phyloP scores from a whole-genome alignment of 2,113 vertebrate species.

The Stegostoma tigrinum region DNA sequence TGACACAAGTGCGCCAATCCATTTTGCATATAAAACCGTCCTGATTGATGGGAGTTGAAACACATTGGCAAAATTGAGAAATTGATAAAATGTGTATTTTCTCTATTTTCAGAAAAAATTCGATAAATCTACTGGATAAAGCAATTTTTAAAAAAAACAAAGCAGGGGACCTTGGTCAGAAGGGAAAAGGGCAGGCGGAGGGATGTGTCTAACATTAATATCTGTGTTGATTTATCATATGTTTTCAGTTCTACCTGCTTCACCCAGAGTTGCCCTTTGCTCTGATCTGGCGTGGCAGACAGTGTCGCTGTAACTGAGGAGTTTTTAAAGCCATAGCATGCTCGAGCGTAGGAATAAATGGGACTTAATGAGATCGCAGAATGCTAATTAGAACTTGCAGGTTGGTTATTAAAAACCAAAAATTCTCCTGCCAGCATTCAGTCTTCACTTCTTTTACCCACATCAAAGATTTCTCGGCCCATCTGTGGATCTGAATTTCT shows the following conservation, averaged over 20 bases:
- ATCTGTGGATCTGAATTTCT: not conserved
- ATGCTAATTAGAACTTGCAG: not conserved
- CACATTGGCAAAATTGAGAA: too few relatives aligned
- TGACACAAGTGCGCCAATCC: too few relatives aligned
- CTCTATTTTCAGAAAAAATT: too few relatives aligned
- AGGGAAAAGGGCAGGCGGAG: not conserved
- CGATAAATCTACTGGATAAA: not conserved
- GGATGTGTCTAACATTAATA: not conserved
- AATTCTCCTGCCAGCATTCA: not conserved
- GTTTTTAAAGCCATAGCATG: not conserved
- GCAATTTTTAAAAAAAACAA: not conserved
- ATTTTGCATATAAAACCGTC: too few relatives aligned
- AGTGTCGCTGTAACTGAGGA: not conserved
- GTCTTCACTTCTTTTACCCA: not conserved
- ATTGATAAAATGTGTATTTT: too few relatives aligned
- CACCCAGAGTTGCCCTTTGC: not conserved
- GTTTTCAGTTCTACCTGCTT: not conserved
- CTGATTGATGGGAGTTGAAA: too few relatives aligned
- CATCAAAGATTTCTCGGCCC: not conserved
- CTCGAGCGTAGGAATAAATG: not conserved
- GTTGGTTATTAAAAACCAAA: not conserved
- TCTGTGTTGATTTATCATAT: not conserved
- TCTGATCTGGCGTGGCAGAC: not conserved
- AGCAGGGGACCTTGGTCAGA: not conserved
- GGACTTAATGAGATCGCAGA: not conserved